These are phyloP conservation scores for Crocallis elinguaria DNA, from an alignment of 2,888 invertebrate species.

Conservation along the genomic window DNA sequence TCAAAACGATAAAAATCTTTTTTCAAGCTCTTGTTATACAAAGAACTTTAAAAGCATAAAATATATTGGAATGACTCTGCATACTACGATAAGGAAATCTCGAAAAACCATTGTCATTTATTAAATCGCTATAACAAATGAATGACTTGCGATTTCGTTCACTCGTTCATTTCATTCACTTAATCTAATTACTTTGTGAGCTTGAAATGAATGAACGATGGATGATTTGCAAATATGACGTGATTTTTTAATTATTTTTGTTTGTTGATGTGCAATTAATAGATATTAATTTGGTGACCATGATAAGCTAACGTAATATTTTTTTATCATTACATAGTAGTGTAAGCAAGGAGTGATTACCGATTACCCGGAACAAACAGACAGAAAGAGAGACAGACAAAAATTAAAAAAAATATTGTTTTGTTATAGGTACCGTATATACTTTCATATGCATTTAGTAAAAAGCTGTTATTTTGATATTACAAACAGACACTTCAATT, in stretches of 20 bases:
- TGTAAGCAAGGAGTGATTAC: too few relatives aligned
- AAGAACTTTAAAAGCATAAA: not conserved
- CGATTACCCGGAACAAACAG: too few relatives aligned
- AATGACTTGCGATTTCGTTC: slow-evolving; percentile 52
- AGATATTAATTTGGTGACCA: slow-evolving; percentile 14
- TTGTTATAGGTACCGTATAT: too few relatives aligned
- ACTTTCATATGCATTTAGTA: too few relatives aligned
- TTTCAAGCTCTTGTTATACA: not conserved
- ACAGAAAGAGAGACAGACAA: too few relatives aligned
- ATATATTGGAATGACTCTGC: not conserved
- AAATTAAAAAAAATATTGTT: too few relatives aligned
- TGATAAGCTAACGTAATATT: not conserved
- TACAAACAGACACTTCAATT: too few relatives aligned
- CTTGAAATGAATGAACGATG: slow-evolving; percentile 56
- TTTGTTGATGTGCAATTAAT: slow-evolving; percentile 23
- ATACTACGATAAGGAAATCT: slow-evolving; percentile 3
- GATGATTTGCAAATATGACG: slow-evolving; percentile 58
- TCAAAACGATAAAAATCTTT: too few relatives aligned
- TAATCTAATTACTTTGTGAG: slow-evolving; percentile 59
- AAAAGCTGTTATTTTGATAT: too few relatives aligned
- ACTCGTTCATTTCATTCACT: slow-evolving; percentile 51
- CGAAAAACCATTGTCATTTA: slow-evolving; percentile 32
- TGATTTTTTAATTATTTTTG: slow-evolving; percentile 37
- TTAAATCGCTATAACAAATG: slow-evolving; percentile 46
- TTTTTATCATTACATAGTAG: not conserved